phyloP scores from a whole-genome alignment of 2,797 vertebrate genomes.

The Sitta carolinensis region DNA sequence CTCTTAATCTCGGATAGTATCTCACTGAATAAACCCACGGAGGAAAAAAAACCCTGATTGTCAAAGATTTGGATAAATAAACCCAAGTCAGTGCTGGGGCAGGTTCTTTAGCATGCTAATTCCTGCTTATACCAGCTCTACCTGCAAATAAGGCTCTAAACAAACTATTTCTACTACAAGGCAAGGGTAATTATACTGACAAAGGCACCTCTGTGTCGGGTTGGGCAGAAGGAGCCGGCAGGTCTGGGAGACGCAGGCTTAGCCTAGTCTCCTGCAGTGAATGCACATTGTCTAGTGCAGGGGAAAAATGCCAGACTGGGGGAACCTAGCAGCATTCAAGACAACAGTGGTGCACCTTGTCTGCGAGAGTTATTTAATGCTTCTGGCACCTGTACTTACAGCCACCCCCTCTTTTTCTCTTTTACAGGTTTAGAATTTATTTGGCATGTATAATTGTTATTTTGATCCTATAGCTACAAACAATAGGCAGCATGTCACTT shows the following conservation, averaged over 20 bases:
- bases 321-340: slow-evolving; percentile 79
- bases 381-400: slow-evolving; percentile 80
- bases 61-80: slow-evolving; percentile 66
- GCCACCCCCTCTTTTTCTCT: slow-evolving; percentile 72
- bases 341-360: slow-evolving; percentile 83
- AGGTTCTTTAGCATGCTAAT: slow-evolving; percentile 81
- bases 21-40: slow-evolving; percentile 10
- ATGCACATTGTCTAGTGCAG: slow-evolving; percentile 88
- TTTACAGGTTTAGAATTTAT: slow-evolving; percentile 82
- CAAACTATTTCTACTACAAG: slow-evolving; percentile 83
- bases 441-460: slow-evolving; percentile 83
- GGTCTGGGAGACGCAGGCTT: slow-evolving; percentile 96
- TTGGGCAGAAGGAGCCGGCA: slow-evolving; percentile 94
- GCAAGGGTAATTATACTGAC: slow-evolving; percentile 96
- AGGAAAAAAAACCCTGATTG: not conserved
- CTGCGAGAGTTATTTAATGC: slow-evolving; percentile 82
- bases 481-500: slow-evolving; percentile 80
- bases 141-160: slow-evolving; percentile 81
- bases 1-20: slow-evolving; percentile 58
- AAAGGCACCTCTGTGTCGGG: slow-evolving; percentile 98
- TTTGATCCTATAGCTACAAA: slow-evolving; percentile 80
- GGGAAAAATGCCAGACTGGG: slow-evolving; percentile 76
- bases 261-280: slow-evolving; percentile 90
- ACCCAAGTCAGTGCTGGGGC: slow-evolving; percentile 52
- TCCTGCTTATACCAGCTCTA: slow-evolving; percentile 76